Conservation (phyloP, 2,797 vertebrate genomes). For the Trachurus trachurus region DNA sequence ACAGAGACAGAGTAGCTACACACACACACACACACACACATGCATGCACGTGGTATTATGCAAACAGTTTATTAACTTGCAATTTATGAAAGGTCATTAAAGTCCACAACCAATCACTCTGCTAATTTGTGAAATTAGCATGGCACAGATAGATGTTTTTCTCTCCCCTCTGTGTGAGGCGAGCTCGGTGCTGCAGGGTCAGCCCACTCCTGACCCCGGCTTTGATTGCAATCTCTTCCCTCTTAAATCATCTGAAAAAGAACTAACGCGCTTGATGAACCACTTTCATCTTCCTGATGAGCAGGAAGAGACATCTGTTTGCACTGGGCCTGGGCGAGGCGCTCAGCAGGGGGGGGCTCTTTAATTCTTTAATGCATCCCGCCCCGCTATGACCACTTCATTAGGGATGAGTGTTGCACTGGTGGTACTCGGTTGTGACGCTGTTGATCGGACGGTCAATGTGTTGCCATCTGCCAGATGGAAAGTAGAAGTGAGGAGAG, state of each 20-base stretch:
- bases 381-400: constrained; percentile 42
- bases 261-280: constrained; percentile 40
- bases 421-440: constrained; percentile 12
- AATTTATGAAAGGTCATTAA: background rate
- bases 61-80: background rate
- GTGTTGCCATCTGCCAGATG: constrained; percentile 21
- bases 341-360: constrained; percentile 55
- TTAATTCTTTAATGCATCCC: constrained; percentile 59
- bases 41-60: background rate
- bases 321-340: constrained; percentile 23
- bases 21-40: background rate
- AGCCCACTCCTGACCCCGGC: constrained; percentile 41
- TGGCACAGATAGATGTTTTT: constrained; percentile 32
- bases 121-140: constrained; percentile 45
- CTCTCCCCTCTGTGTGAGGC: background rate
- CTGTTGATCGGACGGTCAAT: constrained; percentile 14
- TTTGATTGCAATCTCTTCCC: constrained; percentile 67
- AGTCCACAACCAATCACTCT: constrained; percentile 23
- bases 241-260: constrained; percentile 45
- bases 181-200: constrained; percentile 30
- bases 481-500: constrained; percentile 16
- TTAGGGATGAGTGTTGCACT: constrained; percentile 28
- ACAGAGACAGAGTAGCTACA: background rate
- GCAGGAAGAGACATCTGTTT: constrained; percentile 54
- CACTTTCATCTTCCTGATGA: constrained; percentile 71